Conservation (phyloP, 2,113 vertebrate species). For the Pygoscelis adeliae region DNA sequence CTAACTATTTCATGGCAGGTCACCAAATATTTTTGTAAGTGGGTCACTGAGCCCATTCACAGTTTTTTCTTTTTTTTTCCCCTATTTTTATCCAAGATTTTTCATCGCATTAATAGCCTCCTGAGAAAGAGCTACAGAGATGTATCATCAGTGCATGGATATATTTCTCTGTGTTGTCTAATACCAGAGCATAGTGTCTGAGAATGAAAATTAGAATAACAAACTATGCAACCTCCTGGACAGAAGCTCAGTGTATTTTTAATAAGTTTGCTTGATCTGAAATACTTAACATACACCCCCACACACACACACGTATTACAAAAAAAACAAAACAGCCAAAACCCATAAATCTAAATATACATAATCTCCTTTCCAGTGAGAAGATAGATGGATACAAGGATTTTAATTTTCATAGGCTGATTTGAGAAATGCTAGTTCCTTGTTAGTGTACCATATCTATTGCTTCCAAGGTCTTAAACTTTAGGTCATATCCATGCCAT, state of each 20-base stretch:
- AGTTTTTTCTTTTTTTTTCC: not conserved
- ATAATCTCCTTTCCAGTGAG: not conserved
- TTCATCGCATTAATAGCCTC: not conserved
- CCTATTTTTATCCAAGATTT: not conserved
- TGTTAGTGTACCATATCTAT: not conserved
- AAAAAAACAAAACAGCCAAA: not conserved
- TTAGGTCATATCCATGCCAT: not conserved
- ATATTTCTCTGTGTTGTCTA: not conserved
- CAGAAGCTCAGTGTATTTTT: not conserved
- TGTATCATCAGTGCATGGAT: not conserved
- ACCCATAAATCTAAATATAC: not conserved
- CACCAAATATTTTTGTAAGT: slow-evolving; percentile 61
- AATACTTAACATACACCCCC: not conserved
- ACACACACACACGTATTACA: not conserved
- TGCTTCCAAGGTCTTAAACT: not conserved
- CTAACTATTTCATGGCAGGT: slow-evolving; percentile 50
- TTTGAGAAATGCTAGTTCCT: not conserved
- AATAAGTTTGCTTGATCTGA: not conserved
- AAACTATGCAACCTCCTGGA: not conserved
- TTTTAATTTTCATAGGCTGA: not conserved
- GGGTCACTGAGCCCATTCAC: slow-evolving; percentile 23
- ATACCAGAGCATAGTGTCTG: not conserved
- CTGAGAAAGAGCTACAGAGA: not conserved
- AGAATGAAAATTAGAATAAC: not conserved
- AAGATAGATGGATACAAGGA: not conserved